Evolutionary conservation across 1,140 invertebrate genomes (phyloP), one percentile per base, ranked within the genome.

Genomic region (Microvelia longipes): DNA sequence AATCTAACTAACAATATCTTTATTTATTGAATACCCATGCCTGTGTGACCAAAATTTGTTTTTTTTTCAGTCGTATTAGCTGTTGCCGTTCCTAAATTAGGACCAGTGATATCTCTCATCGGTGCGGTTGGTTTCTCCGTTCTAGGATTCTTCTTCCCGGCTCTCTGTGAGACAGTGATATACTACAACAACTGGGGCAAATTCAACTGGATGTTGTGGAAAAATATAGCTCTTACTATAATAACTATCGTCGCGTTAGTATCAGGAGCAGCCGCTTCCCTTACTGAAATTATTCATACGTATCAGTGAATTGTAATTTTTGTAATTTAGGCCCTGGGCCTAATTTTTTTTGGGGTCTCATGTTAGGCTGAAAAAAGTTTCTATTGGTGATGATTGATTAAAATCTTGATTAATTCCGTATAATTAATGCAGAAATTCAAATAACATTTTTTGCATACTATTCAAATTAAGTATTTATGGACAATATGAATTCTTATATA

Each of bases 121-220:
- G 88, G 88, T 29, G 85, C 88, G 0, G 76, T 87, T 26, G 80
- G 81, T 50, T 84, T 83, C 63, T 83, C 84, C 30, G 81, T 83
- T 24, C 79, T 88, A 19, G 85, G 85, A 0, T 77, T 88, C 15
- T 84, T 89, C 62, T 83, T 86, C 73, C 87, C 87, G 66, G 83
- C 86, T 11, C 71, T 86, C 35, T 81, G 88, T 66, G 84, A 88
- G 71, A 78, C 84, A 67, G 66, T 73, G 0, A 72, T 73, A 1
- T 50, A 50, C 35, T 50, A 50, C 19, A 50, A 50, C 19, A 61
- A 64, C 35, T 73, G 71, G 71, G 69, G 69, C 61, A 69, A 63
- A n/a, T 68, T 64, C 27, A 69, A 70, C 63, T 72, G 64, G 50
- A 70, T 68, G 27, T 25, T 73, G 19, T 71, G 66, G 66, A 74